phyloP scores from a whole-genome alignment of 2,888 invertebrate species.

The Hybos culiciformis region DNA sequence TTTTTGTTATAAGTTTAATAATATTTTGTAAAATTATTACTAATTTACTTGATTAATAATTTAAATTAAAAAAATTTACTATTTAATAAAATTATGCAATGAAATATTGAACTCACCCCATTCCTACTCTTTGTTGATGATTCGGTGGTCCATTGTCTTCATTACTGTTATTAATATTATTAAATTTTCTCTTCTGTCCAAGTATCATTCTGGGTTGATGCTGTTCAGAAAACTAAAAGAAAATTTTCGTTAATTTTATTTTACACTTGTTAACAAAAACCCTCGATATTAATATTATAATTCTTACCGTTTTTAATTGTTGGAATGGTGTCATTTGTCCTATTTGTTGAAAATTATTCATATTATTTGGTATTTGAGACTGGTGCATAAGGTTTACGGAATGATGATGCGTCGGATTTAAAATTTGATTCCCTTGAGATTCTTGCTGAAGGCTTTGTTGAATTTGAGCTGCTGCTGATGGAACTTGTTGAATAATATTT shows the following conservation, averaged over 20 bases:
- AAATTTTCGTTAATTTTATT: not conserved
- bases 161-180: too few relatives aligned
- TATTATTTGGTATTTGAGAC: constrained; percentile 5
- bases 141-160: constrained; percentile 10
- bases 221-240: constrained; percentile 5
- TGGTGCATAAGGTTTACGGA: constrained; percentile 2
- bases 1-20: too few relatives aligned
- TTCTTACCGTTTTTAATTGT: not conserved
- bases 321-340: too few relatives aligned
- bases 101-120: constrained; percentile 15
- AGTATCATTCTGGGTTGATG: not conserved
- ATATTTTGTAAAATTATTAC: too few relatives aligned
- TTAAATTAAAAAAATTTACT: not conserved
- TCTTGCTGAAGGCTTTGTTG: too few relatives aligned
- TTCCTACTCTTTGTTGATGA: constrained; percentile 15
- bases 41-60: too few relatives aligned
- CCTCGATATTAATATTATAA: not conserved
- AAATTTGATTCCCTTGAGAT: too few relatives aligned
- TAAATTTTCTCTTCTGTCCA: constrained; percentile 13
- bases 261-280: not conserved
- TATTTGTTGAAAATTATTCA: too few relatives aligned
- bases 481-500: constrained; percentile 9
- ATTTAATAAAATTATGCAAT: not conserved
- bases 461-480: constrained; percentile 8
- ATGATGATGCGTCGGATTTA: too few relatives aligned